Conservation (phyloP, 2,888 invertebrate genomes). For the Drosophila cognata region DNA sequence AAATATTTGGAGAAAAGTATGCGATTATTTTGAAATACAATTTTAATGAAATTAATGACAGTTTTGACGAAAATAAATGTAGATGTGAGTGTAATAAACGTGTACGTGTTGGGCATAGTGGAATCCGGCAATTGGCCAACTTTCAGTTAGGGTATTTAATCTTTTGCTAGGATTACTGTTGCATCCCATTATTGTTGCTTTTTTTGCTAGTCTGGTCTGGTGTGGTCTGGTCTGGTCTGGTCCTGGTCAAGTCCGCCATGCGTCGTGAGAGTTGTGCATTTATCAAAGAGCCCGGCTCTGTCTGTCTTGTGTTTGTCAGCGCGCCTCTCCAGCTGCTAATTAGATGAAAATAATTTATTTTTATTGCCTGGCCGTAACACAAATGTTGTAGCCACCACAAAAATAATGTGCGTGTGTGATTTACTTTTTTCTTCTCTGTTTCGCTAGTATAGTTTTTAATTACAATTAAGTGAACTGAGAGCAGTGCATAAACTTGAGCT, state of each 20-base stretch:
- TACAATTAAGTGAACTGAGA: slow-evolving; percentile 59
- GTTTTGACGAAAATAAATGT: not conserved
- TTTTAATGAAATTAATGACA: not conserved
- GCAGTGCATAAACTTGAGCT: slow-evolving; percentile 42
- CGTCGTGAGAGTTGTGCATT: slow-evolving; percentile 49
- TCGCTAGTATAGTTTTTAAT: slow-evolving; percentile 58
- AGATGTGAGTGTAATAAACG: not conserved
- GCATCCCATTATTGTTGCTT: not conserved
- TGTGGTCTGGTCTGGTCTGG: not conserved
- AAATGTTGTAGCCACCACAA: slow-evolving; percentile 56
- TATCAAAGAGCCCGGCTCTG: slow-evolving; percentile 37
- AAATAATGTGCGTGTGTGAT: slow-evolving; percentile 34
- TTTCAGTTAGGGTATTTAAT: slow-evolving; percentile 4
- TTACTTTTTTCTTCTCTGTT: not conserved
- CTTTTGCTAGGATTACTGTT: not conserved
- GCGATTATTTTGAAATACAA: not conserved
- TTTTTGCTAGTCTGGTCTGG: not conserved
- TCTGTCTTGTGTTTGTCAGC: slow-evolving; percentile 22
- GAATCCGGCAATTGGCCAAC: not conserved
- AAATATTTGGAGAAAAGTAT: not conserved
- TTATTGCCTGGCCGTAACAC: slow-evolving; percentile 59
- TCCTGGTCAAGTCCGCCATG: slow-evolving; percentile 19
- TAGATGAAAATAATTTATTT: slow-evolving; percentile 72
- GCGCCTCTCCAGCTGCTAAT: slow-evolving; percentile 59
- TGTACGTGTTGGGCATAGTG: not conserved